These are phyloP conservation scores for Sebastes steindachneri DNA, from an alignment of 2,797 vertebrate species.

Conservation along the genomic window DNA sequence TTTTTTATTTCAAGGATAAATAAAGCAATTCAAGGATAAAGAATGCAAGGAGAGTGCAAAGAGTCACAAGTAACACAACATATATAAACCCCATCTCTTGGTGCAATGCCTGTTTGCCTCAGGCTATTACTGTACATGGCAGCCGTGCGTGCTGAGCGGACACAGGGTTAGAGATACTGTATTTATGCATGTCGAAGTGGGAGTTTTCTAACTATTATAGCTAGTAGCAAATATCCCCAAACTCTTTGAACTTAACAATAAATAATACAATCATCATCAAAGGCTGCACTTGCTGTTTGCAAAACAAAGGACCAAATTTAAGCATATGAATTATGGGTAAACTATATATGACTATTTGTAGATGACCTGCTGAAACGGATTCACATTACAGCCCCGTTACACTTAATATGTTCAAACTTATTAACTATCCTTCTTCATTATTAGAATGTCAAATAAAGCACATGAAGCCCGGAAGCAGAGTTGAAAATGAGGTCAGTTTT, in stretches of 20 bases:
- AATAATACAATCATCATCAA: background rate
- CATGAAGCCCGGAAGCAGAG: background rate
- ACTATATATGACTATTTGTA: background rate
- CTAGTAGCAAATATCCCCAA: background rate
- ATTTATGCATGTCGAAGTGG: slow-evolving; percentile 1
- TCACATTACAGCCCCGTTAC: background rate
- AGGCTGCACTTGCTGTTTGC: background rate
- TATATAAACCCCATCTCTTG: slow-evolving; percentile 1
- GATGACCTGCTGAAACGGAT: background rate
- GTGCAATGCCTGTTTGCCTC: slow-evolving; percentile 18
- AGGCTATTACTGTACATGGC: slow-evolving; percentile 18
- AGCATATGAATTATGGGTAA: background rate
- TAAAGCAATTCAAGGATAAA: background rate
- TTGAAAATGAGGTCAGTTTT: slow-evolving; percentile 21
- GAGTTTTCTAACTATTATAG: background rate
- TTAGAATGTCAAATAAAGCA: slow-evolving; percentile 4
- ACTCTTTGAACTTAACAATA: background rate
- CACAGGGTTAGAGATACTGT: slow-evolving; percentile 17
- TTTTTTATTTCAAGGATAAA: background rate
- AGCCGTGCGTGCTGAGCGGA: slow-evolving; percentile 51
- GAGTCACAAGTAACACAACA: background rate
- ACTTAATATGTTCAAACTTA: background rate
- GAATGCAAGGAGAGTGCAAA: background rate
- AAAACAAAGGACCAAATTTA: background rate
- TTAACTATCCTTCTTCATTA: background rate